Evolutionary conservation across 2,113 vertebrate species (phyloP).

Genomic region (Rana temporaria): DNA sequence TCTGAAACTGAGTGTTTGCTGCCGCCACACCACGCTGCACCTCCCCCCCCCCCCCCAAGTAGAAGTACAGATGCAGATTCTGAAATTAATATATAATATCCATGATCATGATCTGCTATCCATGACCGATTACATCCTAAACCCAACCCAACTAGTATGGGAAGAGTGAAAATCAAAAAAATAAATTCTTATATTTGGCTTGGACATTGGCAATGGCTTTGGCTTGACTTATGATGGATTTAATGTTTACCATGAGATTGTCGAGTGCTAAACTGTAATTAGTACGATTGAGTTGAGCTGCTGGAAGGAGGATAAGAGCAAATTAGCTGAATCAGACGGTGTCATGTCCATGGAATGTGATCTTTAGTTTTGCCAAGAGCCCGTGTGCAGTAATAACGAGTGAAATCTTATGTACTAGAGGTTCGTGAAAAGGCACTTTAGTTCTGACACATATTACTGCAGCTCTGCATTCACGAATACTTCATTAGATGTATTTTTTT

Average conservation of each 20-base stretch:
- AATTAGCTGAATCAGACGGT: conserved; percentile 36
- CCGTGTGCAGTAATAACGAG: conserved; percentile 1
- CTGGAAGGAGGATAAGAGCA: conserved; percentile 30
- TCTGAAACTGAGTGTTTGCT: no score
- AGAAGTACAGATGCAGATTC: no score
- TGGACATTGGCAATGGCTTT: not conserved
- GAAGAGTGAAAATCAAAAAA: no score
- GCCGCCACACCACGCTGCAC: no score
- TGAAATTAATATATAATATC: no score
- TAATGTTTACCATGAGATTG: conserved; percentile 50
- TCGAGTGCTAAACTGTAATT: conserved; percentile 52
- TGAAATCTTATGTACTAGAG: conserved; percentile 9
- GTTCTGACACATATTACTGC: no score
- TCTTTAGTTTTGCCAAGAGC: conserved; percentile 36
- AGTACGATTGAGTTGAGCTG: conserved; percentile 34
- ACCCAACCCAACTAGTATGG: no score
- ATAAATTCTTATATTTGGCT: not conserved
- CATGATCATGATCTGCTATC: no score
- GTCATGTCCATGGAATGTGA: conserved; percentile 35
- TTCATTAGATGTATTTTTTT: no score
- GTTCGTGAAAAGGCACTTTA: not conserved
- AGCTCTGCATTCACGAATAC: no score
- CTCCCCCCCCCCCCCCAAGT: no score
- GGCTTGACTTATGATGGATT: conserved; percentile 14
- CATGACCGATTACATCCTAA: no score